phyloP scores from a whole-genome alignment of 2,888 invertebrate genomes.

The Dasypogon diadema region DNA sequence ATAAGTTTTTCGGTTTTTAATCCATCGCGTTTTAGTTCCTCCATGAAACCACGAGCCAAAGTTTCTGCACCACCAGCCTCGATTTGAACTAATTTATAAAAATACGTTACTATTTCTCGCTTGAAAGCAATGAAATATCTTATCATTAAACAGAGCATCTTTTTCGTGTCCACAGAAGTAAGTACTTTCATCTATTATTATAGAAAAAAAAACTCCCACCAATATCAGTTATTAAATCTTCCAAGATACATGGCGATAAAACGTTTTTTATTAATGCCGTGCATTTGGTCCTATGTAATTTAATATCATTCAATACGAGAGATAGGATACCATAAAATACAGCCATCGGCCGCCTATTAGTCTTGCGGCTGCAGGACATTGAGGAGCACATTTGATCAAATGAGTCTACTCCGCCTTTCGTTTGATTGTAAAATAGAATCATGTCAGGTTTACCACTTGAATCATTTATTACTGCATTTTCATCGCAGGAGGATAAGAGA shows the following conservation, averaged over 20 bases:
- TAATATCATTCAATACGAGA: constrained; percentile 5
- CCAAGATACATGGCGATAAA: background rate
- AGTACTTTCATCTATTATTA: constrained; percentile 33
- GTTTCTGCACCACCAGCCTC: background rate
- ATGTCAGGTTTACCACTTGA: too few species aligned
- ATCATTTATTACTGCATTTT: too few species aligned
- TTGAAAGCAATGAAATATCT: constrained; percentile 1
- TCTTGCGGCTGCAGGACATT: too few species aligned
- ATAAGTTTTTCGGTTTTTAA: constrained; percentile 2
- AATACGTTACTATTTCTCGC: constrained; percentile 3
- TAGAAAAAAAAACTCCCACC: background rate
- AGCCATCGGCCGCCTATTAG: too few species aligned
- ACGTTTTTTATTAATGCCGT: constrained; percentile 13
- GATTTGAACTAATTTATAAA: constrained; percentile 3
- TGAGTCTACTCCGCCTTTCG: too few species aligned
- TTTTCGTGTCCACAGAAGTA: background rate
- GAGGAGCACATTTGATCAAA: too few species aligned
- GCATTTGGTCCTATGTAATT: constrained; percentile 28
- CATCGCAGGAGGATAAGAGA: too few species aligned
- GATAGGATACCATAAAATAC: too few species aligned
- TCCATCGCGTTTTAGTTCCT: background rate
- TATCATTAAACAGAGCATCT: constrained; percentile 4
- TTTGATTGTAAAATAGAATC: too few species aligned
- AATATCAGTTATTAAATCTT: constrained; percentile 22
- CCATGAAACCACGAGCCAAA: background rate